Evolutionary conservation across 2,797 vertebrate species (phyloP), one percentile per base, ranked within the genome.

Genomic region (Bovichtus diacanthus): DNA sequence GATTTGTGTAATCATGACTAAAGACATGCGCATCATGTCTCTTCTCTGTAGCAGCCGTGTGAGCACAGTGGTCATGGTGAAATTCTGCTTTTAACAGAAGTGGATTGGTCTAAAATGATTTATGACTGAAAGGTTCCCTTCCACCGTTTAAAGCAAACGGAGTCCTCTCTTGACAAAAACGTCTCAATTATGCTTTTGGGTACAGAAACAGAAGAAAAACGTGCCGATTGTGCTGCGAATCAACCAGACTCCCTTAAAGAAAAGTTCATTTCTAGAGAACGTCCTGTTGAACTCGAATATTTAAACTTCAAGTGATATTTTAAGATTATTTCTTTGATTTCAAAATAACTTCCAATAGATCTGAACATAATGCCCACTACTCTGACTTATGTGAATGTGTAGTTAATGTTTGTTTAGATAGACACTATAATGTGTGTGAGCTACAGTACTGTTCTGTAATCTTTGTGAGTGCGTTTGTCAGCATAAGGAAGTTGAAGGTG

Each of bases 401-500:
- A 25, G 25, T 39, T 76, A 29, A 49, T 34, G 16, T 41, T 19
- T 21, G 23, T 69, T 47, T 2, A 29, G 3, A 16, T 39, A 9
- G 34, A 19, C 18, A 39, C 31, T 18, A 1, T 36, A 29, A 21
- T 19, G 43, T 54, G 41, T 21, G 4, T 49, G 36, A 11, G 4
- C 25, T 9, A 18, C 6, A 38, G 51, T 31, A 41, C 29, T 18
- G 13, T 9, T 34, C 11, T 44, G 34, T 39, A 5, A n/a, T 27
- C n/a, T 43, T 12, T n/a, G 4, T 18, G 31, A 34, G 9, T 9
- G 23, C 0, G 18, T 77, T 21, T 67, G 34, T 54, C 34, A 19
- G n/a, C 9, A 10, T 29, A 13, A 75, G 55, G 70, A 84, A 82
- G 80, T 87, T 84, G 36, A 81, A 60, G 31, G 62, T 76, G 65